These are phyloP conservation scores for Ricordea florida DNA, from an alignment of 92 coral and sea anemone species.

Conservation along the genomic window DNA sequence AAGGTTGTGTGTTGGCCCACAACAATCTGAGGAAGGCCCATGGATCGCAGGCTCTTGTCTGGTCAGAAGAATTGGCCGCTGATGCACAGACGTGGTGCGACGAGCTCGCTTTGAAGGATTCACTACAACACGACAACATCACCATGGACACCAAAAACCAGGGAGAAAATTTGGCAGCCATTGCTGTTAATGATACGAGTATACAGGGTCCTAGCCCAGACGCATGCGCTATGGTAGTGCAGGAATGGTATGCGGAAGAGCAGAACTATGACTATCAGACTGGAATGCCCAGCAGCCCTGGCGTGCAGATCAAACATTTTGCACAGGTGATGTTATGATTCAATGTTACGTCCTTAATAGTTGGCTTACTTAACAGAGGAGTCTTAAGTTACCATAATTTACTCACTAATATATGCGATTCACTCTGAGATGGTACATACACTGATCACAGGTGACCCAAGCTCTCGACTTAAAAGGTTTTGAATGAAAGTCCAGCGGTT, in stretches of 20 bases:
- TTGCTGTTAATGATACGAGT: slow-evolving; percentile 38
- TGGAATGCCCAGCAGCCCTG: slow-evolving; percentile 55
- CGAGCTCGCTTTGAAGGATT: slow-evolving; percentile 55
- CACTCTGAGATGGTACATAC: too few species aligned
- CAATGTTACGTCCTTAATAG: background rate
- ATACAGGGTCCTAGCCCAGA: slow-evolving; percentile 20
- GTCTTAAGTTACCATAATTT: background rate
- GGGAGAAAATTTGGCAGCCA: slow-evolving; percentile 88
- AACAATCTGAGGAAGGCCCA: slow-evolving; percentile 69
- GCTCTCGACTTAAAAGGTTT: too few species aligned
- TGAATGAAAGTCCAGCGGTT: too few species aligned
- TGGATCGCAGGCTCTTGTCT: slow-evolving; percentile 62
- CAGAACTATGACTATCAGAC: slow-evolving; percentile 61
- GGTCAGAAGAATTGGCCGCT: slow-evolving; percentile 77
- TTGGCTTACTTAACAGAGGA: background rate
- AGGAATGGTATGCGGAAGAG: slow-evolving; percentile 76
- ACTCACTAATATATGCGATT: too few species aligned
- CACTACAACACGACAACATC: slow-evolving; percentile 65
- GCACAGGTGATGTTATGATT: slow-evolving; percentile 64
- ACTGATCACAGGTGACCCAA: too few species aligned
- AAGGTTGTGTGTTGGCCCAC: slow-evolving; percentile 72
- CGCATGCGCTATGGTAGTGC: slow-evolving; percentile 49
- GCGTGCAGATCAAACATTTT: slow-evolving; percentile 62
- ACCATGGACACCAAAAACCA: slow-evolving; percentile 50
- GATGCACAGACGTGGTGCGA: slow-evolving; percentile 83